Percentiles rank a stretch among this genome's conserved stretches.
Conservation (phyloP, 1,140 invertebrate species). For the Ostrea edulis region DNA sequence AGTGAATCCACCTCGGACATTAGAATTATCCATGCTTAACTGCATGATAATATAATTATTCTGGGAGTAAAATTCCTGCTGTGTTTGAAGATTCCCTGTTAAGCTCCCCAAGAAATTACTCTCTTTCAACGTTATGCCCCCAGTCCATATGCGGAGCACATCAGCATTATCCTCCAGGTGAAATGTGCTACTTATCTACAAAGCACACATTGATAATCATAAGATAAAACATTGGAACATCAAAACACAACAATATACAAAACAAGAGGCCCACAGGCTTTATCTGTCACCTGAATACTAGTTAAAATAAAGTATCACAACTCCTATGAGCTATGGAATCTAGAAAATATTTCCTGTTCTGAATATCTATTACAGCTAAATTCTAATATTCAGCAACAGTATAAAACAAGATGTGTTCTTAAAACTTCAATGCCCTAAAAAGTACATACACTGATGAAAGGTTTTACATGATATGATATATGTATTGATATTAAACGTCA, state of each 20-base stretch:
- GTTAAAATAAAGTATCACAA: no score
- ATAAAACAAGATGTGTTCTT: no score
- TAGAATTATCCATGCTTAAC: background rate
- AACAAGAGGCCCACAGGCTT: no score
- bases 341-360: no score
- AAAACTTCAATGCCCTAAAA: no score
- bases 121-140: constrained; percentile 30
- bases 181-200: constrained; percentile 15
- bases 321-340: no score
- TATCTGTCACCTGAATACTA: no score
- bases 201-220: background rate
- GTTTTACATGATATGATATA: no score
- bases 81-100: constrained; percentile 11
- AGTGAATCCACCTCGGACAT: constrained; percentile 9
- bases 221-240: background rate
- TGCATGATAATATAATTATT: constrained; percentile 38
- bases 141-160: constrained; percentile 34
- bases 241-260: background rate
- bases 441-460: no score
- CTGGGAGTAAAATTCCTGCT: constrained; percentile 34
- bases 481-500: no score
- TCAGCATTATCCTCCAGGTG: constrained; percentile 45
- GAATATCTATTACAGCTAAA: no score
- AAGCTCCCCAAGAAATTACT: constrained; percentile 15
- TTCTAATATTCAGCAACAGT: no score